A percentile compares a stretch with the other conserved stretches of the same genome.
These are phyloP conservation scores for Philypnodon macrostomus DNA, from an alignment of 2,797 vertebrate genomes.

Conservation along the genomic window DNA sequence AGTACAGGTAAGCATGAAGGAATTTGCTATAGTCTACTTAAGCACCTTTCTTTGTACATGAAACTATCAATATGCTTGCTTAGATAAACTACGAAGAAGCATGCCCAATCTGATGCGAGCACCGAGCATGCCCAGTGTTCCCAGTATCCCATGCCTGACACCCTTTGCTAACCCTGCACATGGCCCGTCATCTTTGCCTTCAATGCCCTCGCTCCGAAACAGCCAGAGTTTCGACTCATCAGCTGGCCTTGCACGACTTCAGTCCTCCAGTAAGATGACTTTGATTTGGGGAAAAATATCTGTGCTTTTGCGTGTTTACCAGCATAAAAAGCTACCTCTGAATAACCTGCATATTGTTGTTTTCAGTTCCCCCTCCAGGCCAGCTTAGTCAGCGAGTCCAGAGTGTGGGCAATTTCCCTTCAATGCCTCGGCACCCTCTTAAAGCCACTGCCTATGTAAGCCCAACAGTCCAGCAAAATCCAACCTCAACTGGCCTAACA, in stretches of 20 bases:
- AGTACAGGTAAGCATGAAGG: constrained; percentile 80
- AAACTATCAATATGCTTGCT: constrained; percentile 38
- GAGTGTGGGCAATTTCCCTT: constrained; percentile 90
- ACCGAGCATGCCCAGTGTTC: constrained; percentile 93
- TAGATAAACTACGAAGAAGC: constrained; percentile 94
- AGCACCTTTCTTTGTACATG: not conserved
- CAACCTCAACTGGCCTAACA: constrained; percentile 69
- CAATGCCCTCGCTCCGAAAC: constrained; percentile 83
- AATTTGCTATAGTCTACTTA: not conserved
- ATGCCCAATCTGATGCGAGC: constrained; percentile 95
- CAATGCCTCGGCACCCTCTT: constrained; percentile 81
- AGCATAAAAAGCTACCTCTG: not conserved
- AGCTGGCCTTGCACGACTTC: constrained; percentile 86
- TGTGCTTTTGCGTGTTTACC: not conserved
- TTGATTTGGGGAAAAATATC: constrained; percentile 15
- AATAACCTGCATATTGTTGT: constrained; percentile 20
- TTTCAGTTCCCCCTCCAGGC: constrained; percentile 91
- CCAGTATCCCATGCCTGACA: constrained; percentile 83
- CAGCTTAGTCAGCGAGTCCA: constrained; percentile 91
- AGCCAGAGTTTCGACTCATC: constrained; percentile 98
- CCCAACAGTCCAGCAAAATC: constrained; percentile 92
- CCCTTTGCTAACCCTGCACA: constrained; percentile 68
- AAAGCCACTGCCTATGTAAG: constrained; percentile 98
- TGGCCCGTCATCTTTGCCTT: constrained; percentile 78
- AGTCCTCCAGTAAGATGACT: constrained; percentile 89